Conservation (phyloP, 2,888 invertebrate genomes). For the Lasioglossum zephyrum region DNA sequence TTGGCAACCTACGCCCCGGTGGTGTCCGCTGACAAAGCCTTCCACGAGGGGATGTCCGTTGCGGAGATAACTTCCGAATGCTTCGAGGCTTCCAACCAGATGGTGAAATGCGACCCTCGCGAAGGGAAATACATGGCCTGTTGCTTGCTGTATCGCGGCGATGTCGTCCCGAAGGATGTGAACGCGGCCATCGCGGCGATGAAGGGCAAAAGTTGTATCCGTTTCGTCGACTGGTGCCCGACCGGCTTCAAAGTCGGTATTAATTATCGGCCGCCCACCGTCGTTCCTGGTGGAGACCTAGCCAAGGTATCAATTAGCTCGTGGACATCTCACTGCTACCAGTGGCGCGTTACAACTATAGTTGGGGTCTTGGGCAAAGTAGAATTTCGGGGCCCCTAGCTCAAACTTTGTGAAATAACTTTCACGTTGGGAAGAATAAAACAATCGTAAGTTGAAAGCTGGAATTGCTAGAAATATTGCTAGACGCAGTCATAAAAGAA, state of each 20-base stretch:
- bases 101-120: constrained; percentile 95
- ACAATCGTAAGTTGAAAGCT: too few relatives aligned
- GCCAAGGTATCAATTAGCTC: constrained; percentile 75
- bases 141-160: constrained; percentile 94
- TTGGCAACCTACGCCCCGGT: constrained; percentile 90
- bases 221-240: constrained; percentile 98
- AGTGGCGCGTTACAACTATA: too few relatives aligned
- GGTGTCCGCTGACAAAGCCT: constrained; percentile 90
- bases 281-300: constrained; percentile 80
- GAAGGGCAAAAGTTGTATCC: constrained; percentile 91
- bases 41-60: constrained; percentile 91
- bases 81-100: constrained; percentile 95
- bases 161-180: constrained; percentile 95
- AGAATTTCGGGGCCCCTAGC: too few relatives aligned
- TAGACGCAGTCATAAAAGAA: too few relatives aligned
- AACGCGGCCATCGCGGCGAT: constrained; percentile 93
- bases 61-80: constrained; percentile 94
- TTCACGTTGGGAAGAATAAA: too few relatives aligned
- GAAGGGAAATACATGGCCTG: constrained; percentile 96
- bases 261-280: constrained; percentile 84
- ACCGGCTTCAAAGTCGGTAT: constrained; percentile 94
- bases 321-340: not conserved
- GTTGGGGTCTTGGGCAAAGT: too few relatives aligned
- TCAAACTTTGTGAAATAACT: too few relatives aligned
- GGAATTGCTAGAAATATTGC: too few relatives aligned